A percentile compares a stretch with the other conserved stretches of the same genome.
phyloP scores from a whole-genome alignment of 1,140 invertebrate genomes.

The Dufourea novaeangliae region DNA sequence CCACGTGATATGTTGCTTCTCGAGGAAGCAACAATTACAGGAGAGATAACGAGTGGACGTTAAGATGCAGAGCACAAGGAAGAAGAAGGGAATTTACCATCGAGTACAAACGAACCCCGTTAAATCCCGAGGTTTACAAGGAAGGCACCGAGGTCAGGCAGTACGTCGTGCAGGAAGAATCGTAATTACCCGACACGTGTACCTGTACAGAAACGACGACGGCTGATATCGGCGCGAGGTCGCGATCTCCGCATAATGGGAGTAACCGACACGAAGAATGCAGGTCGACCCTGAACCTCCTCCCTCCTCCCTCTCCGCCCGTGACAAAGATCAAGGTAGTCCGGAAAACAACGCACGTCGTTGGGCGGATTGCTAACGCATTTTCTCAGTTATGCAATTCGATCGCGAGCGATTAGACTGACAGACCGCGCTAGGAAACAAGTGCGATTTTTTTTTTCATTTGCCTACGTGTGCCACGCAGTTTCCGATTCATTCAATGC shows the following conservation, averaged over 20 bases:
- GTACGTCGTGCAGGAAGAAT: slow-evolving; percentile 49
- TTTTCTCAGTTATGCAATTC: slow-evolving; percentile 58
- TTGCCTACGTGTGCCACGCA: neutral
- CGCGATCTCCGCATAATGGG: slow-evolving; percentile 63
- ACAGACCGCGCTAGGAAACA: neutral
- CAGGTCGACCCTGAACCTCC: slow-evolving; percentile 65
- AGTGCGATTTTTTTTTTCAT: slow-evolving; percentile 17
- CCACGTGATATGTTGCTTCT: neutral
- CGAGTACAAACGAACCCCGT: slow-evolving; percentile 4
- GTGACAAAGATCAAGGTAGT: slow-evolving; percentile 69
- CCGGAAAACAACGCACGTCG: slow-evolving; percentile 47
- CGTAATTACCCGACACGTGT: slow-evolving; percentile 49
- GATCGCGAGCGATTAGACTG: neutral
- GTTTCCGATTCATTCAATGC: neutral
- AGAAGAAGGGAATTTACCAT: slow-evolving; percentile 16
- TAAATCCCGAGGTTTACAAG: slow-evolving; percentile 34
- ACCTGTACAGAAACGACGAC: slow-evolving; percentile 45
- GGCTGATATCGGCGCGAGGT: slow-evolving; percentile 58
- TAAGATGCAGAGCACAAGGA: neutral
- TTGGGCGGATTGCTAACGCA: slow-evolving; percentile 25
- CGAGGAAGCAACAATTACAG: neutral
- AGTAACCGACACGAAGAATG: slow-evolving; percentile 69
- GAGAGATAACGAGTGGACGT: neutral
- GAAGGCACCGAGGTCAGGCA: slow-evolving; percentile 26
- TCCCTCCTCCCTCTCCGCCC: slow-evolving; percentile 30